A percentile compares a stretch with the other conserved stretches of the same genome.
Evolutionary conservation across 92 coral and sea anemone genomes (phyloP).

Genomic region (Ricordea florida): DNA sequence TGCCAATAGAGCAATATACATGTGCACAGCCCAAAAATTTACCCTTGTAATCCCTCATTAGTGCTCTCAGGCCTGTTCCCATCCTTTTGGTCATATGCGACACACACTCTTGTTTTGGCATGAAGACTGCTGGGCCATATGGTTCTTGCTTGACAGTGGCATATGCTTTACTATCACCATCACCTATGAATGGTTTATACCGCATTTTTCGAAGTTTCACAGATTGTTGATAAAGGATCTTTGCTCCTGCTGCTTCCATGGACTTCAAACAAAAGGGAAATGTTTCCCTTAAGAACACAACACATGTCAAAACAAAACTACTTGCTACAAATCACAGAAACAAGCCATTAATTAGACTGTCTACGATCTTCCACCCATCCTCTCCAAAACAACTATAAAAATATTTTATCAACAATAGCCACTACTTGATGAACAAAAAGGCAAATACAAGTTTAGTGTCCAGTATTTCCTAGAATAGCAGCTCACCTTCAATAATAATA

Average conservation of each 20-base stretch:
- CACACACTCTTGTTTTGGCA: constrained; percentile 28
- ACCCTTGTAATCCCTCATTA: constrained; percentile 13
- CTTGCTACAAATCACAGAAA: not conserved
- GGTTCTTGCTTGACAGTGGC: not conserved
- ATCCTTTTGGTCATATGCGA: constrained; percentile 32
- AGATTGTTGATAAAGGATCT: not conserved
- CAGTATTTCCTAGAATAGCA: not conserved
- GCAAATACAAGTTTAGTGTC: not conserved
- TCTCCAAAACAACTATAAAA: not conserved
- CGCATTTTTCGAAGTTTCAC: not conserved
- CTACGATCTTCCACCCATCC: not conserved
- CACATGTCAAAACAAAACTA: not conserved
- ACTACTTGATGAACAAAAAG: not conserved
- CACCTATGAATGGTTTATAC: constrained; percentile 10
- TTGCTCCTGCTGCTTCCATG: not conserved
- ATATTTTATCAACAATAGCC: not conserved
- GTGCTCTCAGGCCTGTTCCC: constrained; percentile 25
- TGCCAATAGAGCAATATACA: not conserved
- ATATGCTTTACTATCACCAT: constrained; percentile 24
- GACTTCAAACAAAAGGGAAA: not conserved
- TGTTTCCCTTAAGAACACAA: not conserved
- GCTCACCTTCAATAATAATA: not conserved
- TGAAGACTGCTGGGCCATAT: constrained; percentile 8
- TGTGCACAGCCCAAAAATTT: not conserved
- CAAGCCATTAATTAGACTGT: not conserved